Evolutionary conservation across 2,113 vertebrate species (phyloP).

Genomic region (Mormyrus iriodes): DNA sequence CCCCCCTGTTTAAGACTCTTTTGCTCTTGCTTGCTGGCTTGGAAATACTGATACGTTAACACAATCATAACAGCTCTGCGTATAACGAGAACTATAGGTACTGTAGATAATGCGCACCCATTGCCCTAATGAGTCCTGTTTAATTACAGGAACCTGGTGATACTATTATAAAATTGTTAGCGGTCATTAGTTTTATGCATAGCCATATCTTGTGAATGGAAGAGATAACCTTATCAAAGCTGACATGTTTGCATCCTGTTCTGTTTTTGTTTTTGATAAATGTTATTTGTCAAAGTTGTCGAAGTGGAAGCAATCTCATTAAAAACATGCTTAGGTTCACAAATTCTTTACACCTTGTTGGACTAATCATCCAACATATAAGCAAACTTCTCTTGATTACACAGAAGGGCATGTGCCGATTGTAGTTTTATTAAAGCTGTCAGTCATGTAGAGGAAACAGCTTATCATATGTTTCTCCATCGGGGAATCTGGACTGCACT

Average conservation of each 20-base stretch:
- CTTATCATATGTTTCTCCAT: not conserved
- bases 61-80: not conserved
- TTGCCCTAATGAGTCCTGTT: not conserved
- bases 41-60: not conserved
- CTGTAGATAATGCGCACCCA: too few relatives aligned
- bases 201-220: not conserved
- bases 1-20: too few relatives aligned
- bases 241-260: not conserved
- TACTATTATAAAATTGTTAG: not conserved
- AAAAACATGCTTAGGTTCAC: not conserved
- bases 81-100: too few relatives aligned
- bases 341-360: not conserved
- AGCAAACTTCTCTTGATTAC: not conserved
- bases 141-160: not conserved
- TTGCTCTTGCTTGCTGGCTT: not conserved
- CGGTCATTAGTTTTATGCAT: not conserved
- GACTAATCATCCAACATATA: not conserved
- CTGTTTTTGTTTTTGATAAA: not conserved
- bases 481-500: not conserved
- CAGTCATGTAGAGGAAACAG: not conserved
- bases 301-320: not conserved
- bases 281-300: not conserved
- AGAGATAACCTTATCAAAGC: slow-evolving; percentile 7
- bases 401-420: not conserved
- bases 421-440: not conserved